These are phyloP conservation scores for Tupaia chinensis DNA, from an alignment of 2,113 vertebrate species.

Conservation along the genomic window DNA sequence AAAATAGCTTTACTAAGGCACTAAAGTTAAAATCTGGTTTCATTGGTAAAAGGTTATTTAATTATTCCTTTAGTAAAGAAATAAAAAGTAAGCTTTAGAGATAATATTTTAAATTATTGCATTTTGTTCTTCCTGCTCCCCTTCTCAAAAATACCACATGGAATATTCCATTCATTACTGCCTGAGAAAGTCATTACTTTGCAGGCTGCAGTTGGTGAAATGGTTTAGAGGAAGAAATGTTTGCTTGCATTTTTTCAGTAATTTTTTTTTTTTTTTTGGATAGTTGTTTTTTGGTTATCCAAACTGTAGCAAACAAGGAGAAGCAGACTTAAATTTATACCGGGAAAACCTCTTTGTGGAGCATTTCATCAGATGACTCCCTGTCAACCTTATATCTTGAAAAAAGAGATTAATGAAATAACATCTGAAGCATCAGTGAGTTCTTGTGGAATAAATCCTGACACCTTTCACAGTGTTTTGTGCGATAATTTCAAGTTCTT, in stretches of 20 bases:
- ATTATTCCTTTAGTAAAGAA: slow-evolving; percentile 65
- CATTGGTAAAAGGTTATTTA: slow-evolving; percentile 68
- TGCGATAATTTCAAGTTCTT: slow-evolving; percentile 84
- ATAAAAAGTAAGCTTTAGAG: slow-evolving; percentile 59
- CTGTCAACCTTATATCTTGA: slow-evolving; percentile 85
- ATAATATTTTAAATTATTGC: slow-evolving; percentile 63
- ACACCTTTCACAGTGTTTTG: slow-evolving; percentile 81
- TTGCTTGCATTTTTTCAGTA: slow-evolving; percentile 77
- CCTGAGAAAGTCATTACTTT: slow-evolving; percentile 88
- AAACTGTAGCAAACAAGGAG: slow-evolving; percentile 75
- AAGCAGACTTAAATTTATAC: slow-evolving; percentile 81
- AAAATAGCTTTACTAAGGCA: slow-evolving; percentile 40
- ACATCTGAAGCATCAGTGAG: slow-evolving; percentile 84
- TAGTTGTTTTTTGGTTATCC: slow-evolving; percentile 75
- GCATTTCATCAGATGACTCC: slow-evolving; percentile 88
- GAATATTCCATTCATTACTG: slow-evolving; percentile 91
- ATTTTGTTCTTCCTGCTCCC: slow-evolving; percentile 81
- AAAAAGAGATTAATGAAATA: slow-evolving; percentile 87
- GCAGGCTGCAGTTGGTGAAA: slow-evolving; percentile 87
- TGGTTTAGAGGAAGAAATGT: slow-evolving; percentile 85
- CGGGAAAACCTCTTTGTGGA: slow-evolving; percentile 83
- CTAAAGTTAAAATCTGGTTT: slow-evolving; percentile 53
- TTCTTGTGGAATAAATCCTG: slow-evolving; percentile 83
- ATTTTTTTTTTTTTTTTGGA: slow-evolving; percentile 79
- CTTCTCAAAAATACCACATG: slow-evolving; percentile 85